Evolutionary conservation across 2,113 vertebrate species (phyloP).

Genomic region (Hassar affinis): DNA sequence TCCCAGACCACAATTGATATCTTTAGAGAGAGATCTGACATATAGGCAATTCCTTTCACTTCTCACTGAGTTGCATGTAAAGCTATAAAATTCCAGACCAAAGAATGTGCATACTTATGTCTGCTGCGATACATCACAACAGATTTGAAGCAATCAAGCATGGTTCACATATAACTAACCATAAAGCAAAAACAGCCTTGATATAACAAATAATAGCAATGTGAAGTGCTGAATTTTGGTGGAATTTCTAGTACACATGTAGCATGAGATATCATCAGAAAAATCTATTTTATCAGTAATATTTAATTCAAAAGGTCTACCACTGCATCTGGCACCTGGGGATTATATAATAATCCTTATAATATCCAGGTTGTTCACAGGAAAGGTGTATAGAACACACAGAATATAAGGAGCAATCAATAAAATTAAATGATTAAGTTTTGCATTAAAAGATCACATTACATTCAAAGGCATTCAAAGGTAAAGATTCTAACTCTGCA

Average conservation of each 20-base stretch:
- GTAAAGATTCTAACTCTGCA: neutral
- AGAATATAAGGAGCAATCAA: no score
- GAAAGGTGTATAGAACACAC: neutral
- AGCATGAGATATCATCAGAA: neutral
- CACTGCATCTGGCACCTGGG: neutral
- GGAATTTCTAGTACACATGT: neutral
- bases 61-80: no score
- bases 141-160: neutral
- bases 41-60: no score
- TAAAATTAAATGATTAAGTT: neutral
- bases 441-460: neutral
- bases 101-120: neutral
- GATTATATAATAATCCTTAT: neutral
- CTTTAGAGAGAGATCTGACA: no score
- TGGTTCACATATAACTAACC: neutral
- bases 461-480: neutral
- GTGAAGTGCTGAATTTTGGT: neutral
- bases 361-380: neutral
- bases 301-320: no score
- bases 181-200: neutral
- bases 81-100: no score
- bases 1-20: no score
- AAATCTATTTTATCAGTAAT: no score
- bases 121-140: neutral
- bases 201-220: neutral